A percentile compares a stretch with the other conserved stretches of the same genome.
Conservation (phyloP, 2,113 vertebrate genomes). For the Cyprinodon variegatus region DNA sequence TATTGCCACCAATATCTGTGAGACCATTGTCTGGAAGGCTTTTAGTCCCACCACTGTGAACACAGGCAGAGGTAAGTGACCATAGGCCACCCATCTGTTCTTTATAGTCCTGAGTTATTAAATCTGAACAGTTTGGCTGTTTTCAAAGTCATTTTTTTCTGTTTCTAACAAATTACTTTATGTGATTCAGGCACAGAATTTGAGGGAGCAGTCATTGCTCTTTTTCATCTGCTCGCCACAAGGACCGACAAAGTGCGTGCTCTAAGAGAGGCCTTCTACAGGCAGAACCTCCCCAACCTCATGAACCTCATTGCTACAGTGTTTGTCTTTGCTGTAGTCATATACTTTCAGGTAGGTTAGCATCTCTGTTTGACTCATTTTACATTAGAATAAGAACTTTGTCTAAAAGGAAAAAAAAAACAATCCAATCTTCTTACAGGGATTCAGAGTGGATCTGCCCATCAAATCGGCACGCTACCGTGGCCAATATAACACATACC, state of each 20-base stretch:
- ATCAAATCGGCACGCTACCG: conserved; percentile 98
- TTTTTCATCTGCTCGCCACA: conserved; percentile 96
- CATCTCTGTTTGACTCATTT: background rate
- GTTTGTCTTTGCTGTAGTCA: conserved; percentile 97
- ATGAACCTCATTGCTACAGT: conserved; percentile 98
- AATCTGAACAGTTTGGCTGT: background rate
- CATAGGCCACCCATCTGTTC: background rate
- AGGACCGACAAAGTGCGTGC: conserved; percentile 97
- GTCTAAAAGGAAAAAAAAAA: background rate
- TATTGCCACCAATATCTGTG: conserved; percentile 99
- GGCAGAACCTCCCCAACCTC: conserved; percentile 98
- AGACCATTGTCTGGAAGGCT: conserved; percentile 99
- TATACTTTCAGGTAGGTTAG: conserved; percentile 96
- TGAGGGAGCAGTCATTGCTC: conserved; percentile 95
- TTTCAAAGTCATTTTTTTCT: background rate
- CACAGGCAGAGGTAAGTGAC: conserved; percentile 91
- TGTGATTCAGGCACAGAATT: conserved; percentile 90
- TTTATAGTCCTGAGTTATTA: background rate
- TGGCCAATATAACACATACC: conserved; percentile 98
- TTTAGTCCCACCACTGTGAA: conserved; percentile 99
- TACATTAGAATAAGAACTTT: background rate
- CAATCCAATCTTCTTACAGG: conserved; percentile 73
- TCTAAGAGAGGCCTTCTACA: conserved; percentile 96
- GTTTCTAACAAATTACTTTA: background rate
- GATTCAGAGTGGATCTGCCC: conserved; percentile 97